Evolutionary conservation across 2,888 invertebrate genomes (phyloP).

Genomic region (Calliphora vomitoria): DNA sequence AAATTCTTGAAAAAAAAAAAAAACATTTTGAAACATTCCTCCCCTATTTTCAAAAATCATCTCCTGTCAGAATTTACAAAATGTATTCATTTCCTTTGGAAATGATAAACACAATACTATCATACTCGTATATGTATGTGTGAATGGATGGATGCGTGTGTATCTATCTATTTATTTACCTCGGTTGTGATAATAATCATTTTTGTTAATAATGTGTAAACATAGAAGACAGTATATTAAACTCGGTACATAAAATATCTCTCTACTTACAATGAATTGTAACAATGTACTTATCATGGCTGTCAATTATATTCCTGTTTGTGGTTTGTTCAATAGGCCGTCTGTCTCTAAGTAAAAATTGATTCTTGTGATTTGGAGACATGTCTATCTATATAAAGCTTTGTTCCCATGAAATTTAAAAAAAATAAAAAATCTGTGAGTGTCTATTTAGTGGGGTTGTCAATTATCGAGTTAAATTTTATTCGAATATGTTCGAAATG

Average conservation of each 20-base stretch:
- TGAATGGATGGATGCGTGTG: neutral
- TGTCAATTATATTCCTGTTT: conserved; percentile 29
- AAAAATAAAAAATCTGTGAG: too few species aligned
- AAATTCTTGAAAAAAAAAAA: neutral
- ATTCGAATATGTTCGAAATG: too few species aligned
- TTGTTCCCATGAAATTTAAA: too few species aligned
- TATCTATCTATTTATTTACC: neutral
- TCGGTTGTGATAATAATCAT: conserved; percentile 16
- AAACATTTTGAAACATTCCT: neutral
- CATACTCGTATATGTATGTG: too few species aligned
- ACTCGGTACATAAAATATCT: neutral
- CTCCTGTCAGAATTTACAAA: conserved; percentile 14
- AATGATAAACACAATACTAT: conserved; percentile 10
- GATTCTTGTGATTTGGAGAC: neutral
- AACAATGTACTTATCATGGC: conserved; percentile 7
- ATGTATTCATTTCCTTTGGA: conserved; percentile 40
- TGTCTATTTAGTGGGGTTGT: too few species aligned
- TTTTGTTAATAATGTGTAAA: conserved; percentile 45
- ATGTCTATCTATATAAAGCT: too few species aligned
- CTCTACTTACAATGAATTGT: neutral
- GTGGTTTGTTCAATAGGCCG: too few species aligned
- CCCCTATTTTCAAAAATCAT: neutral
- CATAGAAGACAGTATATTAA: neutral
- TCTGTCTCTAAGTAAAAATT: neutral
- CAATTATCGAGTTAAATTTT: too few species aligned